phyloP scores from a whole-genome alignment of 1,140 invertebrate genomes.

The Chrysoperla carnea region DNA sequence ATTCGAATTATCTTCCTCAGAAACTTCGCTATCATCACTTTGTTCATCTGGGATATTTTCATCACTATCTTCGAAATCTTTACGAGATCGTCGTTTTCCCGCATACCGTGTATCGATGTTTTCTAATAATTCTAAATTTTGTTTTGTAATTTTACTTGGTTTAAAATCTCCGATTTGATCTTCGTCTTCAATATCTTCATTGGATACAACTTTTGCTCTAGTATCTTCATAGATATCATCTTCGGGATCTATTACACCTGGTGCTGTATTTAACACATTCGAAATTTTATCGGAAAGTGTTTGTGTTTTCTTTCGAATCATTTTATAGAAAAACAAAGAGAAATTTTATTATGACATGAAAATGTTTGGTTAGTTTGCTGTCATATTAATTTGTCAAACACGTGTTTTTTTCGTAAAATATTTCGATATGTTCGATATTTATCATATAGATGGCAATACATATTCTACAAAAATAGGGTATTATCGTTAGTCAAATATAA shows the following conservation, averaged over 20 bases:
- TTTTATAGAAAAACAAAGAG: constrained; percentile 9
- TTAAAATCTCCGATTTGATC: constrained; percentile 21
- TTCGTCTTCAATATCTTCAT: constrained; percentile 25
- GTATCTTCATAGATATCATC: constrained; percentile 30
- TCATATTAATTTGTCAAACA: no score
- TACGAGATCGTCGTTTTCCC: constrained; percentile 43
- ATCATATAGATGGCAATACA: no score
- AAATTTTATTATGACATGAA: no score
- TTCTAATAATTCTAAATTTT: constrained; percentile 42
- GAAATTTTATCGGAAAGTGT: constrained; percentile 38
- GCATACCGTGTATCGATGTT: constrained; percentile 53
- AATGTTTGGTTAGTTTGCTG: no score
- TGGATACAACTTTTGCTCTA: constrained; percentile 27
- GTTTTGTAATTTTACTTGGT: constrained; percentile 38
- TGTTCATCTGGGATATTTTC: constrained; percentile 19
- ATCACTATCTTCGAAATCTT: constrained; percentile 19
- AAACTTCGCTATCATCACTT: constrained; percentile 8
- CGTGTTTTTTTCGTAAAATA: no score
- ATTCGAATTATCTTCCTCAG: constrained; percentile 6
- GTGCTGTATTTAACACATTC: constrained; percentile 31
- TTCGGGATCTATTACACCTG: constrained; percentile 29
- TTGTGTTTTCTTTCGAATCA: constrained; percentile 18
- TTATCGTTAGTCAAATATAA: no score
- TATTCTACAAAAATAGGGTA: no score
- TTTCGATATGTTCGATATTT: no score